Conservation (phyloP, 2,888 invertebrate species). For the Sialis lutaria region DNA sequence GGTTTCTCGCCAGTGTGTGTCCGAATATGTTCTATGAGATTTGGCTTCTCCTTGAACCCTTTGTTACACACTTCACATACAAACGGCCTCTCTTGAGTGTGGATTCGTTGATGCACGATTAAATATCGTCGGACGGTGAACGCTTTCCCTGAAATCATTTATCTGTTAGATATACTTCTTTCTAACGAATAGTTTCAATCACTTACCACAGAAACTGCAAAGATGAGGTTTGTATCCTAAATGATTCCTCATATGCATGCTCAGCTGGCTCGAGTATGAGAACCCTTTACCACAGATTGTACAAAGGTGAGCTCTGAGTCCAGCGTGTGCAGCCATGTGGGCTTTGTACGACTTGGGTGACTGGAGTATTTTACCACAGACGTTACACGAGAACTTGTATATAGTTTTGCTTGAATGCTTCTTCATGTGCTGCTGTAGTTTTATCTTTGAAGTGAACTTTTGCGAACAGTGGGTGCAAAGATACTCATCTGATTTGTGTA, state of each 20-base stretch:
- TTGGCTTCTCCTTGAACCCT: slow-evolving; percentile 10
- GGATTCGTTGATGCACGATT: slow-evolving; percentile 9
- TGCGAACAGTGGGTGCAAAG: not conserved
- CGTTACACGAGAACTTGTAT: slow-evolving; percentile 2
- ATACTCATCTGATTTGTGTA: not conserved
- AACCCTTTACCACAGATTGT: slow-evolving; percentile 10
- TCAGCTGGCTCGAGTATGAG: slow-evolving; percentile 6
- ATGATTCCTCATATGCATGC: slow-evolving; percentile 8
- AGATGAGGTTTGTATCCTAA: slow-evolving; percentile 8
- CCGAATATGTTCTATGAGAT: slow-evolving; percentile 10
- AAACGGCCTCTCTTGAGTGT: slow-evolving; percentile 9
- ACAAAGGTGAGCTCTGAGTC: slow-evolving; percentile 7
- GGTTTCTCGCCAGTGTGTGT: slow-evolving; percentile 11
- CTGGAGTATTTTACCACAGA: slow-evolving; percentile 7
- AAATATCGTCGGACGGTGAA: slow-evolving; percentile 9
- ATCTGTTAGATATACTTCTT: not conserved
- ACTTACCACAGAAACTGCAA: slow-evolving; percentile 10
- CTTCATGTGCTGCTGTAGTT: not conserved
- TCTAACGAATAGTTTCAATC: not conserved
- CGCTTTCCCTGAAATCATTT: slow-evolving; percentile 7
- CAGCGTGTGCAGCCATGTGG: slow-evolving; percentile 8
- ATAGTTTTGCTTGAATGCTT: not conserved
- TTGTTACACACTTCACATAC: slow-evolving; percentile 10
- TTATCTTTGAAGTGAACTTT: not conserved
- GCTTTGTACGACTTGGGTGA: slow-evolving; percentile 8